Percentiles rank a stretch among this genome's conserved stretches.
phyloP scores from a whole-genome alignment of 2,888 invertebrate species.

The Acleris holmiana region DNA sequence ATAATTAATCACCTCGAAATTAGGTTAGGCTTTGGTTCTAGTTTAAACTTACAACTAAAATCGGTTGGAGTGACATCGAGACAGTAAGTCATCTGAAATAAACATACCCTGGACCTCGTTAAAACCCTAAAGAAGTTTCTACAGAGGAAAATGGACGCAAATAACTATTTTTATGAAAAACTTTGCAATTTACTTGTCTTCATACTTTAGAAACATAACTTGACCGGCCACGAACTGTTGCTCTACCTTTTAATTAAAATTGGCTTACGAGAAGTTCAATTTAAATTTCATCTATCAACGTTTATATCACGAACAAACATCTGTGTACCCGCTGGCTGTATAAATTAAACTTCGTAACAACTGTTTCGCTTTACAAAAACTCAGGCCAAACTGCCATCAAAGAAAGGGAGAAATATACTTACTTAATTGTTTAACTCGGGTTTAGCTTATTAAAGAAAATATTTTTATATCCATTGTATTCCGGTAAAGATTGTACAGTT shows the following conservation, averaged over 20 bases:
- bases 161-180: constrained; percentile 29
- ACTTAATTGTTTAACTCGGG: constrained; percentile 48
- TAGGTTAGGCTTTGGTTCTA: constrained; percentile 15
- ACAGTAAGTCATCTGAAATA: constrained; percentile 19
- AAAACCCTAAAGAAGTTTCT: constrained; percentile 19
- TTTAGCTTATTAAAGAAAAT: constrained; percentile 26
- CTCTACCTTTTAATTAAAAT: constrained; percentile 26
- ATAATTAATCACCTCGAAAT: constrained; percentile 11
- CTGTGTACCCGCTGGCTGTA: constrained; percentile 66
- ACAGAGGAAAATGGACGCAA: constrained; percentile 21
- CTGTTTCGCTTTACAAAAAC: constrained; percentile 67
- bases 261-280: constrained; percentile 15
- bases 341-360: constrained; percentile 71
- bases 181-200: constrained; percentile 28
- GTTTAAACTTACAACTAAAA: constrained; percentile 26
- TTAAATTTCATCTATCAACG: constrained; percentile 35
- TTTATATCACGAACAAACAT: constrained; percentile 69
- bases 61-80: no score
- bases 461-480: no score
- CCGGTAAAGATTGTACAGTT: not conserved
- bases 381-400: constrained; percentile 56
- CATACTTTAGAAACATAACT: constrained; percentile 13
- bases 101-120: constrained; percentile 33
- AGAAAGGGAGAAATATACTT: constrained; percentile 56
- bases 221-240: constrained; percentile 14